Evolutionary conservation across 2,888 invertebrate species (phyloP).

Genomic region (Cryptocheilus praepositus): DNA sequence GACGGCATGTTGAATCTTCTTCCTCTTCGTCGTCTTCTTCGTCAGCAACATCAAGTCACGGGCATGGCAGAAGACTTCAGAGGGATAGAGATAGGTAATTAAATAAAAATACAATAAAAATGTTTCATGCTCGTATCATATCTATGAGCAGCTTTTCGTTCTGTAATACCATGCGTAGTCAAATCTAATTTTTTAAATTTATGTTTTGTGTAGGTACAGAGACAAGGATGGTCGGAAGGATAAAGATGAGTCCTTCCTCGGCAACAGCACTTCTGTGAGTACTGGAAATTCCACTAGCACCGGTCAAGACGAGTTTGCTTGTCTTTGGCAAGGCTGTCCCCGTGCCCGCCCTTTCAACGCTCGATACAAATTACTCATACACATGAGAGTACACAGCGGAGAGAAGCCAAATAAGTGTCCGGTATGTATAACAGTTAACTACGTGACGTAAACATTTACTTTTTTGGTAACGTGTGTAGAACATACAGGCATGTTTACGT

Average conservation of each 20-base stretch:
- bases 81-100: conserved; percentile 46
- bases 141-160: too few relatives aligned
- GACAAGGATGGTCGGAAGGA: conserved; percentile 45
- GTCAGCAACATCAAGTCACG: conserved; percentile 40
- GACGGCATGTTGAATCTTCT: conserved; percentile 86
- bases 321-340: conserved; percentile 95
- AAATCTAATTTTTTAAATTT: too few relatives aligned
- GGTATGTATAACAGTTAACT: conserved; percentile 79
- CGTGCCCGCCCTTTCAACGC: conserved; percentile 96
- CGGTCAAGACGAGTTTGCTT: conserved; percentile 87
- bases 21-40: conserved; percentile 47
- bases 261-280: conserved; percentile 34
- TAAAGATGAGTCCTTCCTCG: conserved; percentile 16
- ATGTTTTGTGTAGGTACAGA: not conserved
- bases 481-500: too few relatives aligned
- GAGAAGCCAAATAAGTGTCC: conserved; percentile 99
- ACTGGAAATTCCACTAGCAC: conserved; percentile 12
- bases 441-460: too few relatives aligned
- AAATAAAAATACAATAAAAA: too few relatives aligned
- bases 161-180: too few relatives aligned
- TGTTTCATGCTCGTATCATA: too few relatives aligned
- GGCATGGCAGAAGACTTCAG: conserved; percentile 60
- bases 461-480: too few relatives aligned
- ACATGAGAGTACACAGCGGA: conserved; percentile 98
- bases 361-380: conserved; percentile 96